Evolutionary conservation across 2,113 vertebrate genomes (phyloP).

Genomic region (Alces alces): DNA sequence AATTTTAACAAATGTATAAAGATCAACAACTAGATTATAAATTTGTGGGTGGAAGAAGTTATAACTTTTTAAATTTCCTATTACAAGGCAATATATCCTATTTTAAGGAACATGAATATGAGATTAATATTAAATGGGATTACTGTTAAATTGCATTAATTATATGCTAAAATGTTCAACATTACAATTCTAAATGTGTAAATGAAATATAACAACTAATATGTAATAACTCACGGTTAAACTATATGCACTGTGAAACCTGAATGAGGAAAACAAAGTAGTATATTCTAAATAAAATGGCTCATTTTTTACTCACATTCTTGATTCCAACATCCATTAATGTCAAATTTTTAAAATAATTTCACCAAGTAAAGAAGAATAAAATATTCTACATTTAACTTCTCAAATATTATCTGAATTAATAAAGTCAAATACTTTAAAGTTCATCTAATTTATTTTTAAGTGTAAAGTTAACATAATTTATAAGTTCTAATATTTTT

Average conservation of each 20-base stretch:
- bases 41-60: neutral
- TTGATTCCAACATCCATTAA: neutral
- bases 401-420: neutral
- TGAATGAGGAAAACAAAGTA: neutral
- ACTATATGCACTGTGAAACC: neutral
- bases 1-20: neutral
- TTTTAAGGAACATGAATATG: neutral
- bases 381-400: neutral
- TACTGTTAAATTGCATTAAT: neutral
- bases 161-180: neutral
- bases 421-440: neutral
- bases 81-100: neutral
- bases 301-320: neutral
- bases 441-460: neutral
- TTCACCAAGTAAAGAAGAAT: neutral
- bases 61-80: neutral
- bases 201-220: neutral
- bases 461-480: neutral
- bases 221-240: neutral
- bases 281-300: neutral
- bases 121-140: neutral
- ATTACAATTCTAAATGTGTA: neutral
- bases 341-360: neutral
- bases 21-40: neutral
- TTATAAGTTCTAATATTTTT: neutral